phyloP scores from a whole-genome alignment of 92 coral and sea anemone genomes.

The Metridium senile region DNA sequence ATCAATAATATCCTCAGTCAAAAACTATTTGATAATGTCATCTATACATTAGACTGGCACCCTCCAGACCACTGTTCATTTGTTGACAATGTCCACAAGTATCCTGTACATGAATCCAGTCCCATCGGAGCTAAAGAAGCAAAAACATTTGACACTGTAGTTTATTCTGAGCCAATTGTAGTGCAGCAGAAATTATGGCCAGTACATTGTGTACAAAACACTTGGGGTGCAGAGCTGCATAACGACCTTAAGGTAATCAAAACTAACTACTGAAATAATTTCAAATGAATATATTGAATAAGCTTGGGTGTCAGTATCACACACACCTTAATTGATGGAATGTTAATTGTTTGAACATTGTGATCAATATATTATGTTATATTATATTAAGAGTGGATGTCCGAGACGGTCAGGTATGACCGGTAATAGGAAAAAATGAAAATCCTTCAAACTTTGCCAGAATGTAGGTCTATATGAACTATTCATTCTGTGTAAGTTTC shows the following conservation, averaged over 20 bases:
- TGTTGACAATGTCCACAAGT: slow-evolving; percentile 69
- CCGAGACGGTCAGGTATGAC: too few species aligned
- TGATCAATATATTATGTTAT: too few species aligned
- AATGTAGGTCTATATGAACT: too few species aligned
- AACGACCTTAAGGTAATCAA: slow-evolving; percentile 65
- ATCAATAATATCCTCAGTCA: slow-evolving; percentile 63
- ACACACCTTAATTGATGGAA: too few species aligned
- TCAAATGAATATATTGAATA: not conserved
- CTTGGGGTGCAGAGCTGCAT: slow-evolving; percentile 94
- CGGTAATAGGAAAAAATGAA: too few species aligned
- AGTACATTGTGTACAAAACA: slow-evolving; percentile 76
- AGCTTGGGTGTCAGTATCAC: not conserved
- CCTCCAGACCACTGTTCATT: slow-evolving; percentile 90
- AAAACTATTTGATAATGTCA: slow-evolving; percentile 58
- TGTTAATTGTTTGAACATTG: too few species aligned
- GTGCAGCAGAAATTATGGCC: slow-evolving; percentile 87
- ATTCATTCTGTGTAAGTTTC: too few species aligned
- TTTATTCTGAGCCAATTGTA: slow-evolving; percentile 56
- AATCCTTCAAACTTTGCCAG: too few species aligned
- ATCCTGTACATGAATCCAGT: slow-evolving; percentile 70
- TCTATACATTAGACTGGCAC: slow-evolving; percentile 90
- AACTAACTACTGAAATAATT: not conserved
- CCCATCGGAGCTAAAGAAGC: slow-evolving; percentile 55
- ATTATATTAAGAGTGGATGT: too few species aligned
- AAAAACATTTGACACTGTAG: slow-evolving; percentile 75